phyloP scores from a whole-genome alignment of 1,140 invertebrate species.

The Chironomus striatipennis region DNA sequence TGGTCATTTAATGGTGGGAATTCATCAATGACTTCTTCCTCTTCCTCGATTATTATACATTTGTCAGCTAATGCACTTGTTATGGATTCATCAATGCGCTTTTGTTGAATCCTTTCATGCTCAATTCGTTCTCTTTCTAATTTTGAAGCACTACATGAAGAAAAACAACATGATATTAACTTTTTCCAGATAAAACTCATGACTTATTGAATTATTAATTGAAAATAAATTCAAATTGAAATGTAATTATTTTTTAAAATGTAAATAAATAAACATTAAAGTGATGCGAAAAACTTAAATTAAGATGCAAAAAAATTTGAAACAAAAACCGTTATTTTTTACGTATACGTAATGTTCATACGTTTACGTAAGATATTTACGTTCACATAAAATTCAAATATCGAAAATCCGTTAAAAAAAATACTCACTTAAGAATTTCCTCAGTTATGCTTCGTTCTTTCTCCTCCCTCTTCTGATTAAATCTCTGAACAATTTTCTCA shows the following conservation, averaged over 20 bases:
- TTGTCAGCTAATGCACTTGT: not conserved
- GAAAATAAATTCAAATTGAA: too few relatives aligned
- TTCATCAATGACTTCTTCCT: conserved; percentile 40
- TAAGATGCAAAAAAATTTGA: not conserved
- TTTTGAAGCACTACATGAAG: not conserved
- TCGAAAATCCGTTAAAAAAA: too few relatives aligned
- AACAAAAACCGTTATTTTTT: not conserved
- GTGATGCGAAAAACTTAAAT: too few relatives aligned
- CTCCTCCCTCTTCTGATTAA: not conserved
- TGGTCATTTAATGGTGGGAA: conserved; percentile 44
- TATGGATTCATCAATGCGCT: not conserved
- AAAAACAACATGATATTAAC: not conserved
- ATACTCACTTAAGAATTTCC: not conserved
- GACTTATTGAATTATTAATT: too few relatives aligned
- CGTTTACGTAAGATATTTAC: too few relatives aligned
- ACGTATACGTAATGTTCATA: too few relatives aligned
- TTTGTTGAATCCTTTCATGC: not conserved
- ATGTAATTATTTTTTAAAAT: too few relatives aligned
- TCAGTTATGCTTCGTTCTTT: not conserved
- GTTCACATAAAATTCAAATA: too few relatives aligned
- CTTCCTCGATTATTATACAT: conserved; percentile 26
- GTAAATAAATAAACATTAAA: too few relatives aligned
- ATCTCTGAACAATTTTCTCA: not conserved
- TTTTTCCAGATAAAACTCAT: too few relatives aligned
- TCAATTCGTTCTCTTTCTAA: not conserved